Base-by-base conservation (phyloP, 2,113 vertebrate genomes). In the Pogonocichla stellata region DNA sequence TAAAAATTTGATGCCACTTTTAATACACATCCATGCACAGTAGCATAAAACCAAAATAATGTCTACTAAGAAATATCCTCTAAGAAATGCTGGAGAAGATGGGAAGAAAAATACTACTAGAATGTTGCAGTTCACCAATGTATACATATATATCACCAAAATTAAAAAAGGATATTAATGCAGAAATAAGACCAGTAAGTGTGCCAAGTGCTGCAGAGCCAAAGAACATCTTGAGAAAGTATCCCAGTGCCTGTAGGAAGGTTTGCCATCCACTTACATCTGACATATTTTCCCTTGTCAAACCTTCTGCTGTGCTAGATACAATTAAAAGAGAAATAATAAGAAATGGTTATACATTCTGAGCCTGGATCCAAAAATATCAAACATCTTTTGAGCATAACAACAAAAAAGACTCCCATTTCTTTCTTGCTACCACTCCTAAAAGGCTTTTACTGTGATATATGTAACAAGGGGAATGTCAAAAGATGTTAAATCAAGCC, bases 151-250 rank as follows among this genome's bases (percentile, higher is more conserved):
- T 31, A 62, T 70, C 43, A 71, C 19, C 57, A 78, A 53, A 60
- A 93, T 33, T 42, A 5, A 38, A 81, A 97, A 98, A 98, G 99
- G 99, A 99, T 99, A 99, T 99, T 94, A 99, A 87, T 91, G 99
- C 99, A 57, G 99, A 99, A 98, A 99, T 99, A 93, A 99, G 99
- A 94, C 99, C 99, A 12, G 99, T 99, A 87, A 99, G 99, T 3
- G 99, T 99, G 96, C 99, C 99, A 42, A 99, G 98, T 0, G 99
- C 99, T 29, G 99, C 99, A 12, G 99, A 99, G 80, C 99, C 99
- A 40, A 99, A 99, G 97, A 99, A 99, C 99, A 99, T 99, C 96
- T 99, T 98, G 36, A 99, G 98, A 93, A 99, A 99, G 97, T 99
- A 99, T 61, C 98, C 98, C 78, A 99, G 97, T 8, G 99, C 99